A percentile compares a stretch with the other conserved stretches of the same genome.
These are phyloP conservation scores for Ceratotherium simum DNA, from an alignment of 2,113 vertebrate species.

Conservation along the genomic window DNA sequence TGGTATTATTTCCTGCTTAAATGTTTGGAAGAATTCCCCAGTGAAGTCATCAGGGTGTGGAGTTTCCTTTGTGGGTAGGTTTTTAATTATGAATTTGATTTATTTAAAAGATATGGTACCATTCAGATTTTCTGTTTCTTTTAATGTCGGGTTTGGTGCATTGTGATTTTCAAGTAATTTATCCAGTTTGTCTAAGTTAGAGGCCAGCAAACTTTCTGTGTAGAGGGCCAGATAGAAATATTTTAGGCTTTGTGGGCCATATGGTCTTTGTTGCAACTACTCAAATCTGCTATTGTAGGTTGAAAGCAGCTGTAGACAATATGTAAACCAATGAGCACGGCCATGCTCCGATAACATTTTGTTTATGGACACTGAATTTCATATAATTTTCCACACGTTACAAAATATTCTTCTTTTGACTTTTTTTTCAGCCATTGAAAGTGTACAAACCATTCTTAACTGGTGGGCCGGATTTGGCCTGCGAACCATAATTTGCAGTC, in stretches of 20 bases:
- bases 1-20: background rate
- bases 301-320: slow-evolving; percentile 1
- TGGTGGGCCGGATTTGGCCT: background rate
- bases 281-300: background rate
- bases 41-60: background rate
- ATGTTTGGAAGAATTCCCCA: background rate
- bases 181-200: background rate
- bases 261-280: background rate
- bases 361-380: background rate
- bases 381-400: slow-evolving; percentile 15
- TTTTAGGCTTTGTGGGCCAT: background rate
- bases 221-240: background rate
- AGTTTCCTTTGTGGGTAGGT: background rate
- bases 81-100: background rate
- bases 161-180: slow-evolving; percentile 36
- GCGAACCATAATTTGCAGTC: background rate
- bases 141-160: background rate
- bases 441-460: background rate
- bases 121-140: background rate
- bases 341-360: background rate
- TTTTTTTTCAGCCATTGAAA: background rate
- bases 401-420: background rate
- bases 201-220: background rate
- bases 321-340: background rate
- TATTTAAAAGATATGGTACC: background rate